A percentile compares a stretch with the other conserved stretches of the same genome.
These are phyloP conservation scores for Sminthurides aquaticus DNA, from an alignment of 2,888 invertebrate species.

Conservation along the genomic window DNA sequence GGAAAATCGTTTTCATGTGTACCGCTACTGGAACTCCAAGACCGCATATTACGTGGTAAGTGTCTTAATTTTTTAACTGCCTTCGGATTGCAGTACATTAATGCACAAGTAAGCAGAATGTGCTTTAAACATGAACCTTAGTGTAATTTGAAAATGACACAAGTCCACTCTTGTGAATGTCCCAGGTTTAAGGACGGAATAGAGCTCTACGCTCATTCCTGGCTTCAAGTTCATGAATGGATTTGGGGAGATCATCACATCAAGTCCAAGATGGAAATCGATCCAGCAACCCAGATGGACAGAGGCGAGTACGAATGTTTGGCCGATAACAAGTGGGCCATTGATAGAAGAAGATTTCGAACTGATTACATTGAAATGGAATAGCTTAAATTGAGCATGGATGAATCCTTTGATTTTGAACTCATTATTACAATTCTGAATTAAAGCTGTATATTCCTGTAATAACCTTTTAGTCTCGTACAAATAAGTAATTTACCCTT, in stretches of 20 bases:
- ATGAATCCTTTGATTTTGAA: neutral
- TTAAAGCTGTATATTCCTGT: constrained; percentile 1
- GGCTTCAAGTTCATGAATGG: constrained; percentile 65
- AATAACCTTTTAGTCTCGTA: too few species aligned
- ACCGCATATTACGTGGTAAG: constrained; percentile 65
- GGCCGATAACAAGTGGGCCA: constrained; percentile 63
- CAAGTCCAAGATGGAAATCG: constrained; percentile 67
- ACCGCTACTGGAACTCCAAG: constrained; percentile 63
- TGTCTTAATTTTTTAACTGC: neutral
- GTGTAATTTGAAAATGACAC: too few species aligned
- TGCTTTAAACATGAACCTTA: too few species aligned
- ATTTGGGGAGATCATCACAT: constrained; percentile 58
- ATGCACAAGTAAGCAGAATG: too few species aligned
- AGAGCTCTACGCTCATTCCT: constrained; percentile 63
- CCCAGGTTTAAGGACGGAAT: constrained; percentile 59
- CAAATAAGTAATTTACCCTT: too few species aligned
- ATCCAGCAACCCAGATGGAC: constrained; percentile 61
- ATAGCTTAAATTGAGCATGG: neutral
- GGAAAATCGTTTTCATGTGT: constrained; percentile 68
- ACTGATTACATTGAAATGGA: constrained; percentile 51
- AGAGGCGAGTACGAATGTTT: constrained; percentile 65
- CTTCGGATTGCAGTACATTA: neutral
- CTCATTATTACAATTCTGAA: neutral
- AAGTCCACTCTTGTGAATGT: neutral
- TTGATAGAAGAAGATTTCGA: constrained; percentile 60